Evolutionary conservation across 2,888 invertebrate genomes (phyloP).

Genomic region (Sialis fuliginosa): DNA sequence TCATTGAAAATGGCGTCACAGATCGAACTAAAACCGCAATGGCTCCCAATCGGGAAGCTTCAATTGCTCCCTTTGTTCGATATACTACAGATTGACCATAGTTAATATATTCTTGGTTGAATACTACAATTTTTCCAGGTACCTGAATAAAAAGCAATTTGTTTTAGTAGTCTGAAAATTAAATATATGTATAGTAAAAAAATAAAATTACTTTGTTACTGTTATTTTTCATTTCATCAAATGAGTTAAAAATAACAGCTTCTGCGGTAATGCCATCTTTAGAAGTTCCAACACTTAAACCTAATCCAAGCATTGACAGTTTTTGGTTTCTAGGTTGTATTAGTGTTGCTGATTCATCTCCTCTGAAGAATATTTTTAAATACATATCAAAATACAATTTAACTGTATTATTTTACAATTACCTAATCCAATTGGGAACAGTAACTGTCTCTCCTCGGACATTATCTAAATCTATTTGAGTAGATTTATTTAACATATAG

Average conservation of each 20-base stretch:
- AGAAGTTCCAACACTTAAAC: conserved; percentile 50
- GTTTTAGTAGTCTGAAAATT: too few relatives aligned
- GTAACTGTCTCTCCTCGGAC: conserved; percentile 51
- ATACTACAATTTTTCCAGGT: conserved; percentile 60
- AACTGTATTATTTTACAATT: conserved; percentile 5
- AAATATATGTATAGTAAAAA: too few relatives aligned
- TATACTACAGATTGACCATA: conserved; percentile 52
- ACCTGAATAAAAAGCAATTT: conserved; percentile 21
- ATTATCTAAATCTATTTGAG: conserved; percentile 33
- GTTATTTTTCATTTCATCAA: conserved; percentile 38
- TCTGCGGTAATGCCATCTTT: conserved; percentile 52
- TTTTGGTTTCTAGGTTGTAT: conserved; percentile 41
- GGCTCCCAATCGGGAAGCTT: conserved; percentile 55
- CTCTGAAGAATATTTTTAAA: conserved; percentile 31
- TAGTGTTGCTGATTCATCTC: conserved; percentile 46
- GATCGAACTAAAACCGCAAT: conserved; percentile 58
- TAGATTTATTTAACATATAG: conserved; percentile 30
- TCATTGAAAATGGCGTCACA: conserved; percentile 57
- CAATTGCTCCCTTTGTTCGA: conserved; percentile 42
- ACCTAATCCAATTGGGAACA: conserved; percentile 40
- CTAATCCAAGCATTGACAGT: conserved; percentile 50
- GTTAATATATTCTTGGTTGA: conserved; percentile 41
- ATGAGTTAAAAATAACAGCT: conserved; percentile 49
- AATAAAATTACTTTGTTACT: conserved; percentile 26
- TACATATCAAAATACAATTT: background rate